These are phyloP conservation scores for Anthophora plumipes DNA, from an alignment of 2,888 invertebrate genomes.

Conservation along the genomic window DNA sequence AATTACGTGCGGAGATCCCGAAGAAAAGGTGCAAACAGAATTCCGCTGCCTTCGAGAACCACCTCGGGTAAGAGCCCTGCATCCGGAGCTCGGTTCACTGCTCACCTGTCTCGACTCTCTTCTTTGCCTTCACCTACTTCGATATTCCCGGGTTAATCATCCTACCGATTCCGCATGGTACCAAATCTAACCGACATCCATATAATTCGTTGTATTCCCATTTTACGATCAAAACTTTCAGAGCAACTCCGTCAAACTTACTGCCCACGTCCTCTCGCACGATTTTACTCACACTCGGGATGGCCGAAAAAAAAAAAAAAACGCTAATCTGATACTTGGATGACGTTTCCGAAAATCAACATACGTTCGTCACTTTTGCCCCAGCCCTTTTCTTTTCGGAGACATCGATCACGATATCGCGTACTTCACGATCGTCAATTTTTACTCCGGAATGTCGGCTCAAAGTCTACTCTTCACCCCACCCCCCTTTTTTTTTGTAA, in stretches of 20 bases:
- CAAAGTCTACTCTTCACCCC: conserved; percentile 67
- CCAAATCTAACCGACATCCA: conserved; percentile 12
- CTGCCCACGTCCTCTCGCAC: conserved; percentile 48
- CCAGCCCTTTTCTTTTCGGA: conserved; percentile 39
- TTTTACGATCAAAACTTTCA: conserved; percentile 8
- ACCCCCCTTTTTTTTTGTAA: conserved; percentile 57
- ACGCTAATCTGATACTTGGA: conserved; percentile 25
- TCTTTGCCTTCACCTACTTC: conserved; percentile 60
- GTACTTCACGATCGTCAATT: conserved; percentile 62
- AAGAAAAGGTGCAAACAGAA: conserved; percentile 95
- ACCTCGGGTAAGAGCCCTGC: conserved; percentile 88
- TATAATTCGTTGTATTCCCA: conserved; percentile 11
- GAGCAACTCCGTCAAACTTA: conserved; percentile 32
- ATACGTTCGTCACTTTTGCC: conserved; percentile 27
- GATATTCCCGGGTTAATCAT: conserved; percentile 41
- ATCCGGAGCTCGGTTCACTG: conserved; percentile 69
- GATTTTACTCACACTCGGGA: conserved; percentile 40
- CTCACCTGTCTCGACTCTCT: conserved; percentile 68
- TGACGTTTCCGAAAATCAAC: conserved; percentile 54
- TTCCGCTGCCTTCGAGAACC: conserved; percentile 92
- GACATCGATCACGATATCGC: conserved; percentile 56
- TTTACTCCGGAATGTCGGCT: conserved; percentile 69
- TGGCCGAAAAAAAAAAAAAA: conserved; percentile 56
- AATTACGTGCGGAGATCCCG: conserved; percentile 96
- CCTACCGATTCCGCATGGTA: not conserved